A percentile compares a stretch with the other conserved stretches of the same genome.
Conservation (phyloP, 2,888 invertebrate genomes). For the Melanchra persicariae region DNA sequence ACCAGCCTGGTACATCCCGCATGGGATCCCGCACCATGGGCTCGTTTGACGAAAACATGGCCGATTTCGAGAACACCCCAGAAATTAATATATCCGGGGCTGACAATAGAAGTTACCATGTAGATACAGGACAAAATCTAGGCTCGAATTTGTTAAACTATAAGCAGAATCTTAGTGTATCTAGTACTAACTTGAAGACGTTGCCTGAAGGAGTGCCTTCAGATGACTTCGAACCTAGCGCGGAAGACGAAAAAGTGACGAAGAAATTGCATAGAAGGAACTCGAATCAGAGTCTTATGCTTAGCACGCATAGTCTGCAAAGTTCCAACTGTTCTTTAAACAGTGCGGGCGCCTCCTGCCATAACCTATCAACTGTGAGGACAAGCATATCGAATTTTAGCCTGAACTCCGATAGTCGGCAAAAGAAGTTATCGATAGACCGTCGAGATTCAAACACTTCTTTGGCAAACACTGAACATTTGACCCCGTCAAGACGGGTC, state of each 20-base stretch:
- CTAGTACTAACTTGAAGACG: constrained; percentile 93
- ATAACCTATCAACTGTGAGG: constrained; percentile 84
- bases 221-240: constrained; percentile 91
- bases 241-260: constrained; percentile 84
- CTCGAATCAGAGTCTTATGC: constrained; percentile 91
- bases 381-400: constrained; percentile 88
- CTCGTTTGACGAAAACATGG: constrained; percentile 88
- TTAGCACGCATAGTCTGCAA: constrained; percentile 90
- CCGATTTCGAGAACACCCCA: constrained; percentile 82
- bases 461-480: constrained; percentile 91
- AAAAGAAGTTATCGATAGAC: constrained; percentile 93
- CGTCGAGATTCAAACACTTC: constrained; percentile 97
- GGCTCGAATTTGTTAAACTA: constrained; percentile 91
- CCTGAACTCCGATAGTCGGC: constrained; percentile 83
- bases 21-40: constrained; percentile 86
- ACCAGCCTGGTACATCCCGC: constrained; percentile 85
- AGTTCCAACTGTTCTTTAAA: constrained; percentile 89
- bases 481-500: constrained; percentile 83
- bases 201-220: constrained; percentile 93
- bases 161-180: constrained; percentile 92
- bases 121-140: constrained; percentile 79
- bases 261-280: constrained; percentile 91
- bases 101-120: constrained; percentile 74
- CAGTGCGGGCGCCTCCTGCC: constrained; percentile 85
- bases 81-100: constrained; percentile 82